Conservation (phyloP, 2,888 invertebrate genomes). For the Lasioglossum oenotherae region DNA sequence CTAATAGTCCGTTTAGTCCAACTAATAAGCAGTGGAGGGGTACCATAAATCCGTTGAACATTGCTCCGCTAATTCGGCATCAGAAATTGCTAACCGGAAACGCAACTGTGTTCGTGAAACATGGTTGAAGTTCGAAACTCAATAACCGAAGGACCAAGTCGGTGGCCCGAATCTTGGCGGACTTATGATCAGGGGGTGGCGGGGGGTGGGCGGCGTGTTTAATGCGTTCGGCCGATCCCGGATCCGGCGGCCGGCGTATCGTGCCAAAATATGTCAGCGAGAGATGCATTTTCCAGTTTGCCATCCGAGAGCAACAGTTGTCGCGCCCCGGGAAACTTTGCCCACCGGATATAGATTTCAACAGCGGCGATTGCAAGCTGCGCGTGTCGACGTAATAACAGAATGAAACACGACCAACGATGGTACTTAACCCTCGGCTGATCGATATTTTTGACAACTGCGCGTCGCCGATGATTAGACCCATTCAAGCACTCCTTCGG, state of each 20-base stretch:
- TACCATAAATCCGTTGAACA: neutral
- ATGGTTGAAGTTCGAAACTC: slow-evolving; percentile 26
- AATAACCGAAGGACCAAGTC: slow-evolving; percentile 21
- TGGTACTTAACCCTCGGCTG: neutral
- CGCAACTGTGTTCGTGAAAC: slow-evolving; percentile 15
- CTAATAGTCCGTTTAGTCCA: neutral
- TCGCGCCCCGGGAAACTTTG: slow-evolving; percentile 56
- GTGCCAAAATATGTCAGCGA: slow-evolving; percentile 61
- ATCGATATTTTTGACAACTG: neutral
- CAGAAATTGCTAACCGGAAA: slow-evolving; percentile 4
- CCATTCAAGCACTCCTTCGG: neutral
- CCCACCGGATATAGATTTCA: slow-evolving; percentile 49
- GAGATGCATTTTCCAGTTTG: slow-evolving; percentile 46
- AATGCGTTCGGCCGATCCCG: slow-evolving; percentile 22
- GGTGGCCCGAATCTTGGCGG: slow-evolving; percentile 26
- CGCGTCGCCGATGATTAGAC: neutral
- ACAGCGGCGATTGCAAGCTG: slow-evolving; percentile 44
- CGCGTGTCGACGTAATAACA: slow-evolving; percentile 7
- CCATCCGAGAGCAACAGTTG: slow-evolving; percentile 67
- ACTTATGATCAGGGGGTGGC: neutral
- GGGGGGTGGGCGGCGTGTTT: slow-evolving; percentile 10
- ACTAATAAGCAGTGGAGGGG: neutral
- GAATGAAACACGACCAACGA: neutral
- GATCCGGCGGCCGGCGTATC: slow-evolving; percentile 30
- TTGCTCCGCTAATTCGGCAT: slow-evolving; percentile 5